Conservation (phyloP, 64 coral and sea anemone species). For the Montipora capricornis region DNA sequence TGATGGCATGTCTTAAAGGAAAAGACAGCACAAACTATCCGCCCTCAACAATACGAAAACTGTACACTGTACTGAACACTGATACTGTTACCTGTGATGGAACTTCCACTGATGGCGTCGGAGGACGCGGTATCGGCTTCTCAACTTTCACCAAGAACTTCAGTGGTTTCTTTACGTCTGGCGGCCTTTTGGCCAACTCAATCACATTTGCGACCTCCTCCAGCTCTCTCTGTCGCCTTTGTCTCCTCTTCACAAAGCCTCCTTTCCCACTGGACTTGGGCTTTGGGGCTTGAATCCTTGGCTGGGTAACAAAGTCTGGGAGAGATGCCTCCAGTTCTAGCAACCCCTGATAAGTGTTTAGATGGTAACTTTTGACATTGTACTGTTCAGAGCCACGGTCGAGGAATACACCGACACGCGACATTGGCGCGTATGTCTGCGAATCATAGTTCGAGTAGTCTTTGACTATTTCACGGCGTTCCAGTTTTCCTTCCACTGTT, state of each 20-base stretch:
- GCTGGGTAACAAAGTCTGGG: conserved; percentile 96
- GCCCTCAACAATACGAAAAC: too few species aligned
- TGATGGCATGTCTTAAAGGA: too few species aligned
- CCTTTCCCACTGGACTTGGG: conserved; percentile 88
- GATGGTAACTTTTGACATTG: conserved; percentile 84
- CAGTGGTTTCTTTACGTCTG: conserved; percentile 74
- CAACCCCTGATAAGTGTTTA: conserved; percentile 92
- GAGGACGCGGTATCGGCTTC: conserved; percentile 94
- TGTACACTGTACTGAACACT: too few species aligned
- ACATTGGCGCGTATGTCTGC: conserved; percentile 97
- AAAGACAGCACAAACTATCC: too few species aligned
- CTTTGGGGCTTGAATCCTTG: conserved; percentile 95
- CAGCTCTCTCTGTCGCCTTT: conserved; percentile 86
- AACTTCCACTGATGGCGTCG: conserved; percentile 93
- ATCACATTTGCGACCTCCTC: conserved; percentile 94
- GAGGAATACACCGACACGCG: conserved; percentile 91
- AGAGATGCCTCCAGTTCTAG: conserved; percentile 93
- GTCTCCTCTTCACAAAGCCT: conserved; percentile 92
- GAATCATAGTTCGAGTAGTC: conserved; percentile 86
- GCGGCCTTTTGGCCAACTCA: conserved; percentile 76
- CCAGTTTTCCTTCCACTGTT: conserved; percentile 97
- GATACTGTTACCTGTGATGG: conserved; percentile 86
- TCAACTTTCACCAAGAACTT: conserved; percentile 97
- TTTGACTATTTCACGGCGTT: conserved; percentile 89
- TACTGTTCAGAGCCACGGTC: conserved; percentile 99